Base-by-base conservation (phyloP, 1,140 invertebrate species). In the Anagrus nilaparvatae region DNA sequence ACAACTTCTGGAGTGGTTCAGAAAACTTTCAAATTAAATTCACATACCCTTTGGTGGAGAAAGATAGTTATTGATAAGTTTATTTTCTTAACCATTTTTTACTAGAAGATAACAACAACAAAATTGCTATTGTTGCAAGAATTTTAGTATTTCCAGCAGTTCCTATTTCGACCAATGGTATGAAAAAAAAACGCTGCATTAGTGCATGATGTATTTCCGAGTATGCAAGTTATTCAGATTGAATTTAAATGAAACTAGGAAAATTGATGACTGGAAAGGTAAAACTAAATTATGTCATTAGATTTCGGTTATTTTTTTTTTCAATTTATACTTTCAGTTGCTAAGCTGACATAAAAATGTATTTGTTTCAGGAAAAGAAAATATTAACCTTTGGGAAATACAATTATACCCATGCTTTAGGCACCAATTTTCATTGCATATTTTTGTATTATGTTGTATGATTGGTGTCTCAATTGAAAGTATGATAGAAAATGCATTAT, bases 1-100 rank as follows among this genome's bases (percentile, higher is more conserved):
- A 67, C 62, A 14, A 92, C 91, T 1, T 60, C 81, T 9, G 91
- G 92, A 4, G 55, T 90, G 0, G 62, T 91, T 2, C 87, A 96
- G 59, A n/a, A 71, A 79, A 31, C 71, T 67, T 44, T 65, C 96
- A 50, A 91, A 97, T 64, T 81, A 67, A 50, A 29, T 96, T 8
- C 92, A 97, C 61, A 79, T 52, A 33, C 96, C 10, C 92, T 93
- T 3, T 97, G 93, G 93, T 96, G 91, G 88, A 76, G 61, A 16
- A 61, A 84, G 10, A 96, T 97, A 56, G 66, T 31, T 31, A 30
- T 36, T 46, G 27, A 36, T 23, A 29, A 8, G 17, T 43, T 44
- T 37, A 30, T 41, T 23, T 23, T 12, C 12, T 8, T 24, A 18
- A 35, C 9, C 23, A 20, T 9, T 34, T 27, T 29, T 27, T 5